Evolutionary conservation across 2,113 vertebrate genomes (phyloP), one percentile per base, ranked within the genome.

Genomic region (Natator depressus): DNA sequence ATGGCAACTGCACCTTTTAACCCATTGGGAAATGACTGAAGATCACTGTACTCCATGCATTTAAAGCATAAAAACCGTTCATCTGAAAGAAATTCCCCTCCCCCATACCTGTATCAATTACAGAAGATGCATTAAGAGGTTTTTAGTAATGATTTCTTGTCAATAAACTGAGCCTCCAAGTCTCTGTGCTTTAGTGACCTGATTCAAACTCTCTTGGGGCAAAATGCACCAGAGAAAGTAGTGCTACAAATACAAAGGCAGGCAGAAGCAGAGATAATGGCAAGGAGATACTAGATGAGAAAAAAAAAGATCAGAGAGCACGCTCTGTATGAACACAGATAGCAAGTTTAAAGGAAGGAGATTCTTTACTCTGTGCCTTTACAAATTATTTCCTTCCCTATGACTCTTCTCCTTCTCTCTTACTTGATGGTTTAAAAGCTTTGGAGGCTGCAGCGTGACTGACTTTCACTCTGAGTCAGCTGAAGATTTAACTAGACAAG

Each of bases 61-160:
- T 95, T 86, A 96, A 85, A 96, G 4, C 5, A 29, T 29, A 80
- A 47, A 29, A 59, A 17, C 1, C 13, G 51, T 91, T 54, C 29
- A 0, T 90, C 55, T 82, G 54, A 79, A 95, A 78, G 14, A 91
- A 93, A 35, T 55, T 51, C 7, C 42, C 80, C 62, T 47, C 57
- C 20, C 65, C 31, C 72, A 29, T 7, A 3, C 4, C 81, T 80
- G 25, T 95, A 95, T 96, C 91, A 88, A 85, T 96, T 97, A 94
- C 94, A 94, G 83, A 78, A 87, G 62, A 93, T 72, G 76, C 92
- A 93, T 88, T 97, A 97, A 96, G 90, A 91, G 83, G 89, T 89
- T 94, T 94, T 95, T 19, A 93, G 91, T 88, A 95, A 94, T 3
- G 92, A 97, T 97, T 96, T 94, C 90, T 94, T 89, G 85, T 97